These are phyloP conservation scores for Eleginops maclovinus DNA, from an alignment of 2,113 vertebrate genomes.

Conservation along the genomic window DNA sequence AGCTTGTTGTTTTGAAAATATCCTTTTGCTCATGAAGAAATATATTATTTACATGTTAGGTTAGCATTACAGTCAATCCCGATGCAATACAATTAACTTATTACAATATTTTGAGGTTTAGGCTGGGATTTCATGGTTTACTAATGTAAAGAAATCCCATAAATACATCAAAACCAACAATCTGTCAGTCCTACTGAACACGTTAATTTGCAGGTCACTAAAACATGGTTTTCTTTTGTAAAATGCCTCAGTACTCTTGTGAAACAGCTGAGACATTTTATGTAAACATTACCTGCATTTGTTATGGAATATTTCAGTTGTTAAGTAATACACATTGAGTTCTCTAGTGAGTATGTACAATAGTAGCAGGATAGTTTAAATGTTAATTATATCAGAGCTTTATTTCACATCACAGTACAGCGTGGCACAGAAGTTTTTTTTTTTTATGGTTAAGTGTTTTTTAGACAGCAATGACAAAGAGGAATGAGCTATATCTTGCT, in stretches of 20 bases:
- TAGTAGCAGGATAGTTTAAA: neutral
- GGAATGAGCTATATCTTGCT: neutral
- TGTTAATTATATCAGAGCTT: no score
- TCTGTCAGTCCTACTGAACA: neutral
- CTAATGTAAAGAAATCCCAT: neutral
- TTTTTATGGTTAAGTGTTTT: neutral
- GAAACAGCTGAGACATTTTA: neutral
- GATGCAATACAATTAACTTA: neutral
- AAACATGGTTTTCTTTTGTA: neutral
- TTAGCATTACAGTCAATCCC: neutral
- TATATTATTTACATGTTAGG: conserved; percentile 6
- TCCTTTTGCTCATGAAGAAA: neutral
- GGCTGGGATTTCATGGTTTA: neutral
- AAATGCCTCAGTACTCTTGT: neutral
- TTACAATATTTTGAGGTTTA: neutral
- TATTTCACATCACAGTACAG: neutral
- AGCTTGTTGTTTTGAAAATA: neutral
- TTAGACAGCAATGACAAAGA: neutral
- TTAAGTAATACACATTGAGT: neutral
- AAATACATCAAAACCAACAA: conserved; percentile 5
- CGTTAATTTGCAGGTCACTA: neutral
- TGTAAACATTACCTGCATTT: neutral
- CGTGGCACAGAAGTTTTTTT: no score
- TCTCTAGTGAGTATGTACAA: neutral
- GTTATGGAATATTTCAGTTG: neutral